Evolutionary conservation across 2,888 invertebrate genomes (phyloP).

Genomic region (Nomada ferruginata): DNA sequence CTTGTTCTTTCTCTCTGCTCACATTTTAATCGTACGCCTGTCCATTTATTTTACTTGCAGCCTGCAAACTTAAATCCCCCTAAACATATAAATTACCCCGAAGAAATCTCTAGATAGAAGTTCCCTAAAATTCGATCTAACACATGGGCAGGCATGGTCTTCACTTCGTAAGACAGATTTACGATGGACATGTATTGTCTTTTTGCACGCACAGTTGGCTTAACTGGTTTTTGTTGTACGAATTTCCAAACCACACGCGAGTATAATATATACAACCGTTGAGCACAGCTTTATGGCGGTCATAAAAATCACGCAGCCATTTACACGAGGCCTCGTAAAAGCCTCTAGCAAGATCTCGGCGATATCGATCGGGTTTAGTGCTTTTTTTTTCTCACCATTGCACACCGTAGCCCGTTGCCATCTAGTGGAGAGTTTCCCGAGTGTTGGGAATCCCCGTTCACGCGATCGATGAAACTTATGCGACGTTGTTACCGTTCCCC

Average conservation of each 20-base stretch:
- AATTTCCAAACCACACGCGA: neutral
- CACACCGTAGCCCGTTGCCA: slow-evolving; percentile 29
- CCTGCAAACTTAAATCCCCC: neutral
- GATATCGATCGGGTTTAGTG: slow-evolving; percentile 41
- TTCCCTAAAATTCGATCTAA: slow-evolving; percentile 6
- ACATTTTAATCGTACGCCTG: too few species aligned
- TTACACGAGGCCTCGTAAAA: slow-evolving; percentile 20
- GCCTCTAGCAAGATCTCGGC: slow-evolving; percentile 10
- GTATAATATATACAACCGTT: neutral
- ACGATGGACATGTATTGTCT: neutral
- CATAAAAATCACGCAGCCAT: slow-evolving; percentile 36
- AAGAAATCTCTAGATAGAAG: neutral
- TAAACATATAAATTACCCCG: neutral
- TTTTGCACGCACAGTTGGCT: neutral
- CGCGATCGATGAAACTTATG: slow-evolving; percentile 45
- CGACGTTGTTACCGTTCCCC: neutral
- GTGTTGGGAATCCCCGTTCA: neutral
- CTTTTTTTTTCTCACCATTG: slow-evolving; percentile 3
- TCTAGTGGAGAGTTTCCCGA: slow-evolving; percentile 39
- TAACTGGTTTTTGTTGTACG: slow-evolving; percentile 16
- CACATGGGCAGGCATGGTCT: neutral
- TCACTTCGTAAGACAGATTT: slow-evolving; percentile 22
- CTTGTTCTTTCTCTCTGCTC: too few species aligned
- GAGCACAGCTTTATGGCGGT: neutral
- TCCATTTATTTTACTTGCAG: neutral